Evolutionary conservation across 2,888 invertebrate genomes (phyloP), one percentile per base, ranked within the genome.

Genomic region (Tenodera sinensis): DNA sequence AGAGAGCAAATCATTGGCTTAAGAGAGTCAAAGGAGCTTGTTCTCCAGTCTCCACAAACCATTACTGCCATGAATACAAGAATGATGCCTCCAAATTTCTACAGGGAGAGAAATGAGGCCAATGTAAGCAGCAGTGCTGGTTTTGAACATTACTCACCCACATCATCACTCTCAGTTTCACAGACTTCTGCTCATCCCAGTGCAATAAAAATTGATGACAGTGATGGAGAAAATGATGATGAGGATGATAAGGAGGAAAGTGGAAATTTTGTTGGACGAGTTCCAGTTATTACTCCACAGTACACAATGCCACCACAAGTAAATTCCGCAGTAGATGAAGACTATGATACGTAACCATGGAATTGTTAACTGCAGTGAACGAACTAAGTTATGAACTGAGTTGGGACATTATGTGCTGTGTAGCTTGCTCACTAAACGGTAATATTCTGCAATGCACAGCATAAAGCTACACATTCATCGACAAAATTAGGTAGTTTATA

Each of bases 261-360:
- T 25, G 30, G 42, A n/a, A 82, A 30, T 34, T 81, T 14, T n/a
- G 25, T 27, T 8, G 20, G 1, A 20, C 85, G 14, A 9, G 15
- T 3, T 27, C 85, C 81, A 30, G 28, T 25, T 28, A 82, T 84
- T 25, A 30, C 87, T 71, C 82, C 71, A 28, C 85, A 28, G 15
- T 84, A 47, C n/a, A 28, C 34, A n/a, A 12, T 54, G 20, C 81
- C 28, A 25, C 83, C 85, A 82, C 15, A 84, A 47, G 28, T 42
- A 71, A 83, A 85, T 54, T 27, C 28, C 25, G 27, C 42, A 27
- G 86, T 90, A 28, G 90, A 90, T 88, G 90, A 90, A 71, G 90
- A 90, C 82, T 90, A 90, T 84, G 90, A 90, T 28, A 90, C 90
- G 28, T 90, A 90, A 89, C 82, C 25, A 28, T 86, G 25, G 0